phyloP scores from a whole-genome alignment of 2,113 vertebrate genomes.

The Loxodonta africana region DNA sequence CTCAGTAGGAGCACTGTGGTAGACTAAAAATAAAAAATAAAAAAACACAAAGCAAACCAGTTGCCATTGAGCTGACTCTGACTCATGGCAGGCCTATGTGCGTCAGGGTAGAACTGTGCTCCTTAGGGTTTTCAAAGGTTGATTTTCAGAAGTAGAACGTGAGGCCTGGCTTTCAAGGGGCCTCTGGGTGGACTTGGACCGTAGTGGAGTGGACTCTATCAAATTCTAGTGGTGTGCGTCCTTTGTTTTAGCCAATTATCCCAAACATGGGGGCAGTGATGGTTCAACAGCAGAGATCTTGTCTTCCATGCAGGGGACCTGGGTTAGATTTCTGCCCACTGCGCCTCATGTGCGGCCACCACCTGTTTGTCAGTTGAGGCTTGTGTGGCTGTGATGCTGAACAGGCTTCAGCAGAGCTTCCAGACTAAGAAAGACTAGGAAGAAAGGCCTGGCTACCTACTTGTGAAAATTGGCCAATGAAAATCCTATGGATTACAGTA shows the following conservation, averaged over 20 bases:
- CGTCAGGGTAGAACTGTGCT: too few relatives aligned
- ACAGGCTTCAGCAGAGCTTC: not conserved
- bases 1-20: not conserved
- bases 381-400: not conserved
- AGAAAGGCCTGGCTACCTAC: not conserved
- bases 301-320: not conserved
- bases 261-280: not conserved
- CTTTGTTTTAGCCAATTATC: not conserved
- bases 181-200: not conserved
- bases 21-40: too few relatives aligned
- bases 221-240: not conserved
- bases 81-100: too few relatives aligned
- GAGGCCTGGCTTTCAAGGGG: too few relatives aligned
- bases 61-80: not conserved
- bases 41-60: not conserved
- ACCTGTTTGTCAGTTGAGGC: not conserved
- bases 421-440: not conserved
- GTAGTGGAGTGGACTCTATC: not conserved
- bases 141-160: too few relatives aligned
- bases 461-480: not conserved
- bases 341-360: not conserved
- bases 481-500: not conserved
- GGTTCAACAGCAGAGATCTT: not conserved
- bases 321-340: not conserved
- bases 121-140: too few relatives aligned